These are phyloP conservation scores for Podarcis cretensis DNA, from an alignment of 2,113 vertebrate genomes.

Conservation along the genomic window DNA sequence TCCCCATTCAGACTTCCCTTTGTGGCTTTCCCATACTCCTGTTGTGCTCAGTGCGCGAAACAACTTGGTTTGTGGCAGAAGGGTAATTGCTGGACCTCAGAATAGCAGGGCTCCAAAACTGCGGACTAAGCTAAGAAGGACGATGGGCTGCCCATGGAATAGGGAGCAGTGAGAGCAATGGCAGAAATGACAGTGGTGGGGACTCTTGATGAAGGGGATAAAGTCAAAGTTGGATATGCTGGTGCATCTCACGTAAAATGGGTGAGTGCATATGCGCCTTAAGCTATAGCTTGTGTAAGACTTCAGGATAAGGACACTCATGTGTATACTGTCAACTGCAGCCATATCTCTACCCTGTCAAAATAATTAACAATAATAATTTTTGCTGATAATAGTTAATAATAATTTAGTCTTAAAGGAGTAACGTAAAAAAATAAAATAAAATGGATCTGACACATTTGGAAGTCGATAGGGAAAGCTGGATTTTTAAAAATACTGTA, in stretches of 20 bases:
- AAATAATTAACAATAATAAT: not conserved
- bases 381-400: not conserved
- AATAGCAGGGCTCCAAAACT: not conserved
- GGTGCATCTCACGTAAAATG: not conserved
- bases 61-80: not conserved
- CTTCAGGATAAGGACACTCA: not conserved
- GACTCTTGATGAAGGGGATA: not conserved
- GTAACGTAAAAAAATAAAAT: not conserved
- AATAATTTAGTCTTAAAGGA: not conserved
- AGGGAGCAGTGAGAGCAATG: not conserved
- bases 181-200: not conserved
- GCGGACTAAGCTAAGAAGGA: not conserved
- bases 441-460: not conserved
- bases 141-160: not conserved
- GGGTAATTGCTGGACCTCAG: not conserved
- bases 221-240: not conserved
- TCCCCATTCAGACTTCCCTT: not conserved
- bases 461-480: not conserved
- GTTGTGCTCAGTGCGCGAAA: not conserved
- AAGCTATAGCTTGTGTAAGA: not conserved
- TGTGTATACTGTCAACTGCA: not conserved
- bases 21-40: not conserved
- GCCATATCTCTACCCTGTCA: not conserved
- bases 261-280: not conserved
- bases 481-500: not conserved